A percentile compares a stretch with the other conserved stretches of the same genome.
Conservation (phyloP, 2,888 invertebrate genomes). For the Coremacera marginata region DNA sequence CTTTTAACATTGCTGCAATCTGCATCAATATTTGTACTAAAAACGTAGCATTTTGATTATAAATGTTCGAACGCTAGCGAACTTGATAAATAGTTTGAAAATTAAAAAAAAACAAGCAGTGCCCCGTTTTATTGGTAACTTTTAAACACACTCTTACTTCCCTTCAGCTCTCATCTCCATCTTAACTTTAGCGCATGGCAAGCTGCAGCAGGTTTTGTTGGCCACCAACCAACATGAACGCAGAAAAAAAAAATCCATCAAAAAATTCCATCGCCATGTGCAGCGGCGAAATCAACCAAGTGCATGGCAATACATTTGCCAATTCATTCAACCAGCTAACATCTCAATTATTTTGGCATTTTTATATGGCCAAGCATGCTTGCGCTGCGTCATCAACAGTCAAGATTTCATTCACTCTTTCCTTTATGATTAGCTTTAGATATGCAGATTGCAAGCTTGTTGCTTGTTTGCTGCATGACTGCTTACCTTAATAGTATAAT, state of each 20-base stretch:
- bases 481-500: neutral
- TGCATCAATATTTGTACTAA: too few species aligned
- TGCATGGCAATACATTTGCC: conserved; percentile 14
- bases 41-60: too few species aligned
- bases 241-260: neutral
- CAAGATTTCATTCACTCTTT: neutral
- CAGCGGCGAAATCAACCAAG: neutral
- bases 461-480: conserved; percentile 7
- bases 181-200: too few species aligned
- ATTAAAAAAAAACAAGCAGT: too few species aligned
- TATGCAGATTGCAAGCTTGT: conserved; percentile 8
- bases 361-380: neutral
- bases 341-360: conserved; percentile 30
- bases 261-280: neutral
- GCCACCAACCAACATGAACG: neutral
- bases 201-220: too few species aligned
- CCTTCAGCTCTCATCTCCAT: too few species aligned
- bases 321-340: conserved; percentile 25
- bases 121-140: too few species aligned
- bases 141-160: too few species aligned
- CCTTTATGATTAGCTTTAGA: neutral
- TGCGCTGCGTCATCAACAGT: neutral
- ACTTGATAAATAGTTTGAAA: too few species aligned
- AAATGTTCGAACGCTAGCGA: too few species aligned
- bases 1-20: too few species aligned